Conservation (phyloP, 1,140 invertebrate genomes). For the Bombus superbus region DNA sequence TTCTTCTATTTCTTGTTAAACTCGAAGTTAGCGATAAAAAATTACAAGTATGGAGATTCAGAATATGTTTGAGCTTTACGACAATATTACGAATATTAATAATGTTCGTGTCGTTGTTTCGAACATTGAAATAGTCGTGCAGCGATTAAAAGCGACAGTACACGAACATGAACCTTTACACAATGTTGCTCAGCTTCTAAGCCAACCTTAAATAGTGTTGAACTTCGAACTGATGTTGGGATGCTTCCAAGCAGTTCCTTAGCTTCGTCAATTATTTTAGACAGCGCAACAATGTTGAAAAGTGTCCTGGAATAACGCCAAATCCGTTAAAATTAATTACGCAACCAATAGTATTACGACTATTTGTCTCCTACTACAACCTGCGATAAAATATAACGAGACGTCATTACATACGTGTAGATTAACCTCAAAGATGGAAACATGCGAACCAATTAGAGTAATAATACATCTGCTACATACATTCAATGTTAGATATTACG, state of each 20-base stretch:
- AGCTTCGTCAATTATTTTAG: neutral
- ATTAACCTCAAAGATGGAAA: neutral
- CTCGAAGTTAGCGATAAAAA: neutral
- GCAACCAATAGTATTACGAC: neutral
- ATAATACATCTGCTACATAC: neutral
- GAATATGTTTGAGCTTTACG: neutral
- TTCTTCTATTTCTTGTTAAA: neutral
- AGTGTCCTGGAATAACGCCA: neutral
- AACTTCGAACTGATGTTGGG: neutral
- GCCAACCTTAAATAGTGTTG: neutral
- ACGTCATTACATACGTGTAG: neutral
- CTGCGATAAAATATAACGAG: neutral
- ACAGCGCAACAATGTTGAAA: neutral
- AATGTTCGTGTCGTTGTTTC: neutral
- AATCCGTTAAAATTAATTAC: neutral
- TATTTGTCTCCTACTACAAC: neutral
- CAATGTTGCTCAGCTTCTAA: neutral
- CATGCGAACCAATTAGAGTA: too few species aligned
- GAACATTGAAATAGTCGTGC: neutral
- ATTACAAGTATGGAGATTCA: neutral
- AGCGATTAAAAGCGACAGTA: too few species aligned
- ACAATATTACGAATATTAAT: neutral
- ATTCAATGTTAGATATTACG: too few species aligned
- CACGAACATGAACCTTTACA: too few species aligned
- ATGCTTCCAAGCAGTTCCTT: neutral